phyloP scores from a whole-genome alignment of 2,888 invertebrate genomes.

The Notodonta ziczac region DNA sequence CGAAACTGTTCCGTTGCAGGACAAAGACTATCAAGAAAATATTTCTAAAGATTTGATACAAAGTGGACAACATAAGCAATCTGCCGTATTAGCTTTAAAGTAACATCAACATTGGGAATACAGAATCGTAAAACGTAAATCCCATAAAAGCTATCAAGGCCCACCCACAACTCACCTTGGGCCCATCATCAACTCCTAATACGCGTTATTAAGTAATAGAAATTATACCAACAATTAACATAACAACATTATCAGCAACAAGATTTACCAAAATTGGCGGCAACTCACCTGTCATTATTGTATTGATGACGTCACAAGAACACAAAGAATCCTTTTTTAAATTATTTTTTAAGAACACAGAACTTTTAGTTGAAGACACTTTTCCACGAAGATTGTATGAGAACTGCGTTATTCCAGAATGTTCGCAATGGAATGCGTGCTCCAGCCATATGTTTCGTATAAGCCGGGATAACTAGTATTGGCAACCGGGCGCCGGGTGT shows the following conservation, averaged over 20 bases:
- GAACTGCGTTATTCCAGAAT: conserved; percentile 70
- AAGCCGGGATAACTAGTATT: conserved; percentile 58
- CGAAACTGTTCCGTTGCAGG: too few species aligned
- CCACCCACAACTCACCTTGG: conserved; percentile 23
- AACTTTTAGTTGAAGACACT: conserved; percentile 31
- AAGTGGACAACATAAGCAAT: background rate
- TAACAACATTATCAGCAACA: conserved; percentile 26
- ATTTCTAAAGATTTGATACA: background rate
- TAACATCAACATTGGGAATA: conserved; percentile 16
- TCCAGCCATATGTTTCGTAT: conserved; percentile 74
- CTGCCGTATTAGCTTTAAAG: background rate
- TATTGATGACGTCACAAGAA: conserved; percentile 17
- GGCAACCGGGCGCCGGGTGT: conserved; percentile 39
- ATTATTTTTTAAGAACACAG: conserved; percentile 2
- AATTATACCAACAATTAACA: conserved; percentile 32
- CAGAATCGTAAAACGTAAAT: conserved; percentile 25
- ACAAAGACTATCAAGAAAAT: background rate
- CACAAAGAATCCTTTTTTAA: background rate
- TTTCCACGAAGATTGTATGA: conserved; percentile 52
- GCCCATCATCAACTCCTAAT: conserved; percentile 35
- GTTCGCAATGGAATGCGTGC: conserved; percentile 61
- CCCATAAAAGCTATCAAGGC: conserved; percentile 34
- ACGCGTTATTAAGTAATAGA: conserved; percentile 24
- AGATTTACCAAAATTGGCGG: conserved; percentile 24
- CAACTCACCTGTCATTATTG: conserved; percentile 41